phyloP scores from a whole-genome alignment of 1,140 invertebrate genomes.

The Dinoponera quadriceps region DNA sequence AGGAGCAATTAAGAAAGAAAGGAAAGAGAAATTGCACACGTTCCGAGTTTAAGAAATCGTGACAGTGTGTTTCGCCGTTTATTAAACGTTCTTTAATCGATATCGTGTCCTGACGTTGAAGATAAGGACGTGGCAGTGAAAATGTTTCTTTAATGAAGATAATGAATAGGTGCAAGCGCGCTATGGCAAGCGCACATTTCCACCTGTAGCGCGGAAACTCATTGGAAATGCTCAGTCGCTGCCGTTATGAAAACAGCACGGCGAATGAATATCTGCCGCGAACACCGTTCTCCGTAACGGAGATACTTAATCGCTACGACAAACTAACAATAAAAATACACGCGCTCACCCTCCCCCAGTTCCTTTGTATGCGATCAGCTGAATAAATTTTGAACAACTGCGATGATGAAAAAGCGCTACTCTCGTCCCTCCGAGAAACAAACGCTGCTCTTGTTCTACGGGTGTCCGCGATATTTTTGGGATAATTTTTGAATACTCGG shows the following conservation, averaged over 20 bases:
- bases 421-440: too few species aligned
- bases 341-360: background rate
- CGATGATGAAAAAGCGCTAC: too few species aligned
- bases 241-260: slow-evolving; percentile 5
- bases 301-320: background rate
- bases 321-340: background rate
- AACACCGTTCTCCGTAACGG: slow-evolving; percentile 13
- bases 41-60: background rate
- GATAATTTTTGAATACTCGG: too few species aligned
- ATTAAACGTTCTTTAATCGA: too few species aligned
- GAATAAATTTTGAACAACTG: too few species aligned
- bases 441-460: too few species aligned
- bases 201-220: background rate
- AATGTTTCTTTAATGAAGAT: background rate
- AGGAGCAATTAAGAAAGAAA: background rate
- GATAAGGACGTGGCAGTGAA: background rate
- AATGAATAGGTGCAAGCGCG: background rate
- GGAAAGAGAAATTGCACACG: background rate
- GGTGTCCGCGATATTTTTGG: too few species aligned
- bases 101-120: background rate
- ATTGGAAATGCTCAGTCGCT: background rate
- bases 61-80: too few species aligned
- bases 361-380: too few species aligned
- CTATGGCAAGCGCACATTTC: background rate
- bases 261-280: background rate